A percentile compares a stretch with the other conserved stretches of the same genome.
phyloP scores from a whole-genome alignment of 2,113 vertebrate genomes.

The Barnardius zonarius region DNA sequence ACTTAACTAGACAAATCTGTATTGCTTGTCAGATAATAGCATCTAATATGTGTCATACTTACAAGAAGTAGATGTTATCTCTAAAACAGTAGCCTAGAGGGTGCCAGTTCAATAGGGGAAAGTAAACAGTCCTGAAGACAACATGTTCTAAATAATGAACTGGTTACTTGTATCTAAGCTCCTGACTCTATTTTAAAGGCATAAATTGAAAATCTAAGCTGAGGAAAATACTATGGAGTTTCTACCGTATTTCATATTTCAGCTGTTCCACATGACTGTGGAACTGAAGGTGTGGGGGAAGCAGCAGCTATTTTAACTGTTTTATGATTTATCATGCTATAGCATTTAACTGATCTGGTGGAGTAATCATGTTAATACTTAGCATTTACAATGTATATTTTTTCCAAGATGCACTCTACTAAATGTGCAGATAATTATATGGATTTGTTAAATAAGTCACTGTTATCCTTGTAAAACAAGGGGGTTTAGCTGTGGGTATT shows the following conservation, averaged over 20 bases:
- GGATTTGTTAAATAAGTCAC: neutral
- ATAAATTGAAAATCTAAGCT: neutral
- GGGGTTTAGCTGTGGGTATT: neutral
- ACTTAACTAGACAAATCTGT: neutral
- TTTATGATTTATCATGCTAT: neutral
- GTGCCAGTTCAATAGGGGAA: neutral
- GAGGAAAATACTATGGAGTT: neutral
- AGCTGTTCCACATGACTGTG: neutral
- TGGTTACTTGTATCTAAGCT: neutral
- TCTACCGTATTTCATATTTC: neutral
- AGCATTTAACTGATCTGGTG: neutral
- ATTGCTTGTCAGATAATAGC: neutral
- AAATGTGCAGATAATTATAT: neutral
- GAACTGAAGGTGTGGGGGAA: neutral
- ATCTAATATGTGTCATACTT: neutral
- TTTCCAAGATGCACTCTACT: neutral
- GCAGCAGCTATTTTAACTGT: neutral
- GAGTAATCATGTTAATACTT: neutral
- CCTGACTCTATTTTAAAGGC: neutral
- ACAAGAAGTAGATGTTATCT: neutral
- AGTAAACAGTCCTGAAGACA: neutral
- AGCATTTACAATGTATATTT: neutral
- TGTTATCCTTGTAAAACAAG: neutral
- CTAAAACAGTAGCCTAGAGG: neutral
- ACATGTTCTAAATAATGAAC: neutral